Conservation (phyloP, 2,113 vertebrate genomes). For the Brachypodius melanocephalos region DNA sequence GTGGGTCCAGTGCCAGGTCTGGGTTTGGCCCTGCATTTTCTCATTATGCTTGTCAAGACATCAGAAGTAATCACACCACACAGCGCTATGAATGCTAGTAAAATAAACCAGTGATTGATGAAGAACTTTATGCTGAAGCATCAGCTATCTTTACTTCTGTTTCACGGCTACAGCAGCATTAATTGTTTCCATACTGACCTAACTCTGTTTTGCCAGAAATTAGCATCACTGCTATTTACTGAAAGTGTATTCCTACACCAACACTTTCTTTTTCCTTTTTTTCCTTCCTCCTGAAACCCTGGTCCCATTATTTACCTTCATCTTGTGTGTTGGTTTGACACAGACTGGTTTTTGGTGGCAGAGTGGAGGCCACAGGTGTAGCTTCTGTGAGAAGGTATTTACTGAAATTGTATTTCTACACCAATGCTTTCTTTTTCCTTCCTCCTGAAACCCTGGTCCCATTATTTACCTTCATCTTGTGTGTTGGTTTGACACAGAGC, state of each 20-base stretch:
- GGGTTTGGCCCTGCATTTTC: constrained; percentile 18
- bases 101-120: constrained; percentile 56
- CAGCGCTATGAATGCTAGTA: constrained; percentile 30
- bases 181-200: constrained; percentile 43
- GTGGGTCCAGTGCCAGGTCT: not conserved
- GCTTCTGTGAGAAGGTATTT: not conserved
- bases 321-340: not conserved
- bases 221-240: not conserved
- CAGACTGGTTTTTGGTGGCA: not conserved
- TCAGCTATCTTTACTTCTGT: constrained; percentile 36
- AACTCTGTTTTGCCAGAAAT: constrained; percentile 27
- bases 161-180: constrained; percentile 10
- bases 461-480: not conserved
- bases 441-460: not conserved
- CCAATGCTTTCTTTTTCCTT: not conserved
- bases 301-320: not conserved
- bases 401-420: not conserved
- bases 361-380: fast-evolving
- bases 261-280: not conserved
- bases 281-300: not conserved
- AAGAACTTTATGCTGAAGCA: constrained; percentile 47
- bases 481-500: not conserved
- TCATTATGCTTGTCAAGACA: constrained; percentile 33
- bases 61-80: constrained; percentile 38
- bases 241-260: not conserved